Percentiles rank a stretch among this genome's conserved stretches.
phyloP scores from a whole-genome alignment of 2,113 vertebrate genomes.

The Myocastor coypus region DNA sequence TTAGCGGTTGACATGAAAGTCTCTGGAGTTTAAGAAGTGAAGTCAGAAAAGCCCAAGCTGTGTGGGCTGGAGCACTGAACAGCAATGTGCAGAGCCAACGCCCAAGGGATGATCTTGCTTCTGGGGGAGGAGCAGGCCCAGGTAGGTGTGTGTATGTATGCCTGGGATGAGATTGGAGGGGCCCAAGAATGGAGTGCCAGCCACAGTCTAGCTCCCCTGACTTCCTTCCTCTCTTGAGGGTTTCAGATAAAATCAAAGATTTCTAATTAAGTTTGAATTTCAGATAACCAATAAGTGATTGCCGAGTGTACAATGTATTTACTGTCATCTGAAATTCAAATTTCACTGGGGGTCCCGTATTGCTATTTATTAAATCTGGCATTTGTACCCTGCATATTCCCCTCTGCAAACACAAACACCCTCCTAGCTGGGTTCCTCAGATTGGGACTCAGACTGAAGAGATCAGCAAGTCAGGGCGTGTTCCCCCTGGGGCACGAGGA shows the following conservation, averaged over 20 bases:
- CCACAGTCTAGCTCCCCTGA: neutral
- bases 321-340: neutral
- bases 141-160: neutral
- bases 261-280: neutral
- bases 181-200: neutral
- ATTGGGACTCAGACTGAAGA: neutral
- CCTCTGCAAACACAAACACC: neutral
- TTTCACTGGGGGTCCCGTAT: neutral
- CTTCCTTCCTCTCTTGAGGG: neutral
- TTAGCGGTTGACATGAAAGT: constrained; percentile 63
- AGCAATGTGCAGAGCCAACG: neutral
- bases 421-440: neutral
- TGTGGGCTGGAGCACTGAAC: neutral
- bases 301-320: neutral
- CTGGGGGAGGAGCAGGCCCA: neutral
- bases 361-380: neutral
- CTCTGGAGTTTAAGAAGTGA: constrained; percentile 5
- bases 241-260: neutral
- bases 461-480: constrained; percentile 5
- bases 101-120: neutral
- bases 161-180: neutral
- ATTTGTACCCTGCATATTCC: neutral
- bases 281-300: neutral
- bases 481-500: neutral
- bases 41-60: neutral